Conservation (phyloP, 2,888 invertebrate species). For the Agapostemon virescens region DNA sequence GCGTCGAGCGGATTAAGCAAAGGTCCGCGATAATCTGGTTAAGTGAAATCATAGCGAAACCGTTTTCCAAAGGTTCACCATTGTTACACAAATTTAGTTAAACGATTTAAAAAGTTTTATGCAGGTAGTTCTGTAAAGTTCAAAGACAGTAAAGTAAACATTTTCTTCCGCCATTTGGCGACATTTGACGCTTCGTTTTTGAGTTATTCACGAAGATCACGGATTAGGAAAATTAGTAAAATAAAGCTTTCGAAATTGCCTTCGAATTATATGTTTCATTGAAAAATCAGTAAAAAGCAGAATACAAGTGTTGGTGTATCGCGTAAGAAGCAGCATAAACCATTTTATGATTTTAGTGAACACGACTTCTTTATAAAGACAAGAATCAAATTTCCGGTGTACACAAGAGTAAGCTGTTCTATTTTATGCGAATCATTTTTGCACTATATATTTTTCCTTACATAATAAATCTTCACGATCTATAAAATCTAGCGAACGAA, state of each 20-base stretch:
- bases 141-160: too few relatives aligned
- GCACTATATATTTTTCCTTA: neutral
- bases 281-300: neutral
- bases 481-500: neutral
- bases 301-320: neutral
- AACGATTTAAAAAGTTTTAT: too few relatives aligned
- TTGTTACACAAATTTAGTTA: too few relatives aligned
- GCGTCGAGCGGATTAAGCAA: too few relatives aligned
- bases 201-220: too few relatives aligned
- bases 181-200: too few relatives aligned
- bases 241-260: neutral
- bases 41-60: too few relatives aligned
- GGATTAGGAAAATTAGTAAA: neutral
- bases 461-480: neutral
- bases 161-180: too few relatives aligned
- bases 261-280: neutral
- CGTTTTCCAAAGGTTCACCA: too few relatives aligned
- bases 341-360: neutral
- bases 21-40: too few relatives aligned
- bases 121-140: too few relatives aligned
- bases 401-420: neutral
- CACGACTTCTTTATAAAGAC: neutral
- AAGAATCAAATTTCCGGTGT: constrained; percentile 8
- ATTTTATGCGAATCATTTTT: neutral
- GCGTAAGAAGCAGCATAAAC: neutral